A percentile compares a stretch with the other conserved stretches of the same genome.
These are phyloP conservation scores for Monopterus albus DNA, from an alignment of 2,113 vertebrate species.

Conservation along the genomic window DNA sequence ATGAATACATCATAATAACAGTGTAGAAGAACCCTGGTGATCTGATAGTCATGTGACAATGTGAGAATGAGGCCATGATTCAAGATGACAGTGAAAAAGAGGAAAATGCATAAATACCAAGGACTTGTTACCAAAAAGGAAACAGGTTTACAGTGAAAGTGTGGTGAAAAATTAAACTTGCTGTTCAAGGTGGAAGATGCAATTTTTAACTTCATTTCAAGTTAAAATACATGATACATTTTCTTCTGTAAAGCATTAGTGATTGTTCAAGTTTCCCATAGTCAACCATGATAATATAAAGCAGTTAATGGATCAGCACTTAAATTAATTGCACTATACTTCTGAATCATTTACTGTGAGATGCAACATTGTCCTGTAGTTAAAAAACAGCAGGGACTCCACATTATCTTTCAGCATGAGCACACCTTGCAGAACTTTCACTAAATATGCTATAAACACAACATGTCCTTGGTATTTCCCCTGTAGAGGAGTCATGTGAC, in stretches of 20 bases:
- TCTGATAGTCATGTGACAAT: no score
- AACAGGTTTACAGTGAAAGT: constrained; percentile 1
- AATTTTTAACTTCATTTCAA: neutral
- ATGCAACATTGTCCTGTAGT: neutral
- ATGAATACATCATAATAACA: no score
- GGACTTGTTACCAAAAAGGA: neutral
- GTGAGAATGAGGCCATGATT: no score
- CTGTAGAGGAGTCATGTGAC: constrained; percentile 2
- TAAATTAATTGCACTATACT: no score
- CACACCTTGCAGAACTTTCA: constrained; percentile 5
- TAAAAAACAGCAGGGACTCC: constrained; percentile 18
- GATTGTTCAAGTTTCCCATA: neutral
- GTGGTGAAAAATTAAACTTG: neutral
- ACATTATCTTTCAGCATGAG: constrained; percentile 38
- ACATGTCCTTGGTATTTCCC: constrained; percentile 48
- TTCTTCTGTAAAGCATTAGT: neutral
- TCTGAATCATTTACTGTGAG: constrained; percentile 12
- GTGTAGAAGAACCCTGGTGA: no score
- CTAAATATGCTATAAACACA: constrained; percentile 41
- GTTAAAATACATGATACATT: no score
- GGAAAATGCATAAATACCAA: constrained; percentile 4
- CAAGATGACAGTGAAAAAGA: constrained; percentile 1
- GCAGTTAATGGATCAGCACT: constrained; percentile 22
- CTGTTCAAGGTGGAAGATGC: neutral
- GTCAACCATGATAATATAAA: no score